phyloP scores from a whole-genome alignment of 2,888 invertebrate species.

The Amitus sp. region DNA sequence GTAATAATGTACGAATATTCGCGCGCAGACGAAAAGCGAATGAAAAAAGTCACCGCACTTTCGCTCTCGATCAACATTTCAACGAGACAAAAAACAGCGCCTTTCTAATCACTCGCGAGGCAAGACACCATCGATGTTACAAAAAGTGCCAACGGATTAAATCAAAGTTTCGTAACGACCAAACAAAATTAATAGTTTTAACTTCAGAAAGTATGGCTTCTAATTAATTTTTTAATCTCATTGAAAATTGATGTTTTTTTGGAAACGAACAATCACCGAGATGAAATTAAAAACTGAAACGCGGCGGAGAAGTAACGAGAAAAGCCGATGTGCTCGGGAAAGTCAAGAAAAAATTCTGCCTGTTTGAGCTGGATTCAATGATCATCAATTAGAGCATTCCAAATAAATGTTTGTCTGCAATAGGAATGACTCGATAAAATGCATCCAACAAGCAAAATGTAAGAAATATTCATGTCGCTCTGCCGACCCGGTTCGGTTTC shows the following conservation, averaged over 20 bases:
- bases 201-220: too few species aligned
- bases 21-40: conserved; percentile 16
- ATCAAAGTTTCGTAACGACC: not conserved
- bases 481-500: conserved; percentile 23
- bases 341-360: conserved; percentile 2
- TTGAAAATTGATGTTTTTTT: not conserved
- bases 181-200: not conserved
- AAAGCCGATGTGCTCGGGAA: conserved; percentile 2
- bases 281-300: not conserved
- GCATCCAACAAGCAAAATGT: not conserved
- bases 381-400: not conserved
- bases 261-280: too few species aligned
- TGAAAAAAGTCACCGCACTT: conserved; percentile 5
- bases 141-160: not conserved
- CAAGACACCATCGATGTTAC: conserved; percentile 10
- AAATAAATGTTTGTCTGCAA: conserved; percentile 18
- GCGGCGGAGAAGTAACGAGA: not conserved
- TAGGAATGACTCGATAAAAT: not conserved
- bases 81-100: conserved; percentile 9
- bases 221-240: not conserved
- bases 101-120: not conserved
- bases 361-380: not conserved
- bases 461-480: conserved; percentile 9
- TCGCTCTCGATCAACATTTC: conserved; percentile 6
- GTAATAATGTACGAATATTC: conserved; percentile 23